Evolutionary conservation across 2,888 invertebrate genomes (phyloP), one percentile per base, ranked within the genome.

Genomic region (Osedax frankpressi): DNA sequence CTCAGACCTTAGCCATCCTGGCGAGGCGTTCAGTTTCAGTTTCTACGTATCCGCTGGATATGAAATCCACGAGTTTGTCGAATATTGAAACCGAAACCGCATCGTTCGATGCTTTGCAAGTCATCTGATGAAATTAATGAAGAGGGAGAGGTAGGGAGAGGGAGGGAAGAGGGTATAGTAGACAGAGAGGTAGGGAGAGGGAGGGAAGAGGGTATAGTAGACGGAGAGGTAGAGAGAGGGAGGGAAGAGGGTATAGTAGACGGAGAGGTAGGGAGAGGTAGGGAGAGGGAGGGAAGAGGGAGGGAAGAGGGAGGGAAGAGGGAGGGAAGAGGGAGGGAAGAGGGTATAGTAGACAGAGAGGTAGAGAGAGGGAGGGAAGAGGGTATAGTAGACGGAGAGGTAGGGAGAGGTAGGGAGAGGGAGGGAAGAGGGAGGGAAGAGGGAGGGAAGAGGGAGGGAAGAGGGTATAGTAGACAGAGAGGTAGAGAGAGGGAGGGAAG

Each of bases 11-110:
- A 69, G 81, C 75, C n/a, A 84, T 75, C 75, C 82, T 77, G 28
- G 80, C 79, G 79, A 82, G 80, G 69, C 81, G 80, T 76, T 84
- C 84, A 2, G 83, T 81, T 75, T 83, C 82, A 3, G 82, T 82
- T 73, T 83, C 83, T 69, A 81, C 79, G 71, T 84, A 84, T 6
- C 82, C 81, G 25, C 81, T 80, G 69, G 79, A 79, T 63, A 84
- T 74, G 75, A 78, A 83, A 28, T 78, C 77, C 62, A 81, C 78
- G 59, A 84, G 75, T 6, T 75, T 76, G 24, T n/a, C 24, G 24
- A 65, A 65, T 26, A 27, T n/a, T 19, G 26, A 65, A 14, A 27
- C 11, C 1, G 65, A 0, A 29, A 2, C 27, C 25, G 63, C 25
- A 26, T 1, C 24, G 26, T 3, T 25, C 3, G 26, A 62, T 25